Conservation (phyloP, 2,888 invertebrate species). For the Acanthoscelides obtectus region DNA sequence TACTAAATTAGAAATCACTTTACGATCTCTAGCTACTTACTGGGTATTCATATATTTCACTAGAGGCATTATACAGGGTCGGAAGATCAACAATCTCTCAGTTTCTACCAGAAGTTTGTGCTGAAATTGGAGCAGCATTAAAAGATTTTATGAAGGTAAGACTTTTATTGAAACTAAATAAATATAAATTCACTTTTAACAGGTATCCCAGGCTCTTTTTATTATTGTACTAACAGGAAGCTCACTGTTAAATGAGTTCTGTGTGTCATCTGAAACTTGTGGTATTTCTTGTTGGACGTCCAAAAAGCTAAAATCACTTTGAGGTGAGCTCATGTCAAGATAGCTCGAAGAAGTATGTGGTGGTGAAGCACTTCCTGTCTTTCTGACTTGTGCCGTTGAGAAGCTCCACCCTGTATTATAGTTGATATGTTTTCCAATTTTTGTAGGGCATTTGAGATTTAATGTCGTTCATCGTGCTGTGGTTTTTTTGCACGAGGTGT, state of each 20-base stretch:
- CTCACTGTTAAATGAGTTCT: neutral
- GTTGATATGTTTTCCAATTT: neutral
- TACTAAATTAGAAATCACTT: conserved; percentile 1
- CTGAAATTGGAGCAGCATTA: neutral
- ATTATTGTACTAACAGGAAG: neutral
- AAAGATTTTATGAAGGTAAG: neutral
- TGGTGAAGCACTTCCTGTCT: neutral
- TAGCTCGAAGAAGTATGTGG: neutral
- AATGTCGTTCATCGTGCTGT: neutral
- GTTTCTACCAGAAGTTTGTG: neutral
- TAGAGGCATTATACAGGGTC: neutral
- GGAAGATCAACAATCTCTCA: conserved; percentile 3
- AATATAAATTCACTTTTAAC: neutral
- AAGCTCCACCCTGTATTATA: neutral
- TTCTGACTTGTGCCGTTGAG: neutral
- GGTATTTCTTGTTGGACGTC: too few relatives aligned
- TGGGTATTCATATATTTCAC: neutral
- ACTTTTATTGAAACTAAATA: neutral
- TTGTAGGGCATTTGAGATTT: neutral
- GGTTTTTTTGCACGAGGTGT: neutral
- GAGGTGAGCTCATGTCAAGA: neutral
- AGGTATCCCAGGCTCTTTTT: neutral
- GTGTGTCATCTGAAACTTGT: too few relatives aligned
- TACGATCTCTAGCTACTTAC: neutral
- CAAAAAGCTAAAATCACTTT: neutral